Evolutionary conservation across 2,888 invertebrate genomes (phyloP), one percentile per base, ranked within the genome.

Genomic region (Pherbina coryleti): DNA sequence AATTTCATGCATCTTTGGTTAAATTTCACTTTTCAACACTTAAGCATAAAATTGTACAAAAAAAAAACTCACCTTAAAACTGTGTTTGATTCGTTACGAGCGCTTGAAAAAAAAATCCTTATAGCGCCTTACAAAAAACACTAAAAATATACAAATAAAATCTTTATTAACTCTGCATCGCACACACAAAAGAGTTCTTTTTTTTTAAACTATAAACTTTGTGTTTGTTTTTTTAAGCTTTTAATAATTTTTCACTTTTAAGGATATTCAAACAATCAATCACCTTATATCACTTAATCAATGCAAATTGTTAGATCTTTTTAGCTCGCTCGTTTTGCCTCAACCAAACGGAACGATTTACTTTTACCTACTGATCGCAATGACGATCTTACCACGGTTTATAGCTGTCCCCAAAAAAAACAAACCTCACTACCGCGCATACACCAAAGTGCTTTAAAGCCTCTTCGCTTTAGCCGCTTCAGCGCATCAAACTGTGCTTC

Each of bases 301-400:
- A 44, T 55, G 19, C 7, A 19, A 55, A 19, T 5, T 55, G 22
- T 55, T 55, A 55, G 17, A n/a, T 3, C 22, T 37, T 34, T 44
- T 28, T n/a, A 37, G n/a, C 25, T 78, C 77, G 31, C 34, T 73
- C 71, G 34, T 53, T 78, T 82, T 62, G 78, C 19, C 78, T 74
- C 79, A 80, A 77, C 88, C 88, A 87, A 86, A 88, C 87, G 88
- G 84, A 86, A 87, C 88, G 88, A 86, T 86, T 85, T 84, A 86
- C 89, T 87, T 88, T 87, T 86, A 88, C 87, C 86, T 87, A 90
- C 90, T 90, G 90, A 87, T 88, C 87, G 86, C 82, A 84, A 82
- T 84, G 86, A 84, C 87, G 86, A 87, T 86, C 86, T 87, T 87
- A 86, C 86, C 87, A 86, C 86, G 84, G 89, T 86, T 90, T 90